Conservation (phyloP, 2,113 vertebrate species). For the Eurystomus gularis region DNA sequence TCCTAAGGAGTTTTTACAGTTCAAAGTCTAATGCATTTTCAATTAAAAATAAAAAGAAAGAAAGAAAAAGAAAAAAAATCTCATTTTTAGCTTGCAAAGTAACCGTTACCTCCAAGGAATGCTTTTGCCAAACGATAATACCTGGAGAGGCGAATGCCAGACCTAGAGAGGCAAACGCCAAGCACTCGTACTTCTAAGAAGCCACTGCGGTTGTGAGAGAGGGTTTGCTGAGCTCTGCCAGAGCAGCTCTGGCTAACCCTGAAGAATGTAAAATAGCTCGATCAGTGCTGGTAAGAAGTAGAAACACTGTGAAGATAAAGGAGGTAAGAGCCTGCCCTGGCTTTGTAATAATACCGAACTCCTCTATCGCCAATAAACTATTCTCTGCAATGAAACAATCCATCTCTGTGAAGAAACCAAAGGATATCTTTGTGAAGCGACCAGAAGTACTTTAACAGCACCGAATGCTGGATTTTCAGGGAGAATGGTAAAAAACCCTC, state of each 20-base stretch:
- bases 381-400: background rate
- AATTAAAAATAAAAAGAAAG: background rate
- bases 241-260: background rate
- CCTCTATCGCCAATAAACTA: background rate
- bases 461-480: background rate
- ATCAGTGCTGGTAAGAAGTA: background rate
- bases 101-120: background rate
- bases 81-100: background rate
- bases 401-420: background rate
- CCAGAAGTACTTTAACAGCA: background rate
- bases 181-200: background rate
- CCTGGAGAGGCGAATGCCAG: background rate
- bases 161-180: background rate
- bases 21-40: fast-evolving
- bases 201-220: background rate
- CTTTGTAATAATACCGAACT: background rate
- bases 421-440: background rate
- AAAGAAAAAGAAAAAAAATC: background rate
- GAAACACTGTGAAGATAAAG: background rate
- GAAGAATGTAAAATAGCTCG: background rate
- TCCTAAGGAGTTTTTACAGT: background rate
- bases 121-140: background rate
- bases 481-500: background rate
- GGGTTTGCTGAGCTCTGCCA: background rate
- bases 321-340: background rate